Percentiles rank a stretch among this genome's conserved stretches.
Conservation (phyloP, 2,888 invertebrate genomes). For the Drosophila hawaiiensis region DNA sequence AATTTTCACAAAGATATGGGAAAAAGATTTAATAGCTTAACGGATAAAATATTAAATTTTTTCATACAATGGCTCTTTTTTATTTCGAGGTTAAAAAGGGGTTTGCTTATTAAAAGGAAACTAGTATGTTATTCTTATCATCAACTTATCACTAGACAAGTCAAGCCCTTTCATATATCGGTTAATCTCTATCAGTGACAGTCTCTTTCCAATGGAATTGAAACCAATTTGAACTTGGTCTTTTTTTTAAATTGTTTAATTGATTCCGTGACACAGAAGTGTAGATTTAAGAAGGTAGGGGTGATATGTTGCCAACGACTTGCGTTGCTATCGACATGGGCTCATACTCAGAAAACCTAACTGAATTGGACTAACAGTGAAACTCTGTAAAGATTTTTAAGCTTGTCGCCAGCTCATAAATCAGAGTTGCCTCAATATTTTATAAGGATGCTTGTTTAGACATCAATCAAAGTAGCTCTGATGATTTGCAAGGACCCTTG, state of each 20-base stretch:
- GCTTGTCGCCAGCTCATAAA: background rate
- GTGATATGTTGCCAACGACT: background rate
- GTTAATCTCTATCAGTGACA: background rate
- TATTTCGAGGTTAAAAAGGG: background rate
- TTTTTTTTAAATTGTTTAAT: background rate
- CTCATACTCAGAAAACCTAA: background rate
- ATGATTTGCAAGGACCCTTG: background rate
- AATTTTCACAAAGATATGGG: background rate
- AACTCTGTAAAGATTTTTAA: background rate
- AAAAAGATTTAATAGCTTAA: background rate
- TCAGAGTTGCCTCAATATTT: background rate
- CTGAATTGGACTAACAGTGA: background rate
- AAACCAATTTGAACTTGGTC: background rate
- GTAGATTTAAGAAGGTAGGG: background rate
- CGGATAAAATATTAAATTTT: constrained; percentile 1
- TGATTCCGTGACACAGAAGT: background rate
- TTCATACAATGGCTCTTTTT: background rate
- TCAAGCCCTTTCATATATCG: background rate
- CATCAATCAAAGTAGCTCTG: background rate
- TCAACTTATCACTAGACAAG: background rate
- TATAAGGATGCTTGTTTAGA: background rate
- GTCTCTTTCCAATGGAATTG: background rate
- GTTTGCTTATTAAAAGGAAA: background rate
- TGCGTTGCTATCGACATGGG: background rate
- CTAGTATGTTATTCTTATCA: background rate